phyloP scores from a whole-genome alignment of 2,888 invertebrate species.

The Parnassius apollo region DNA sequence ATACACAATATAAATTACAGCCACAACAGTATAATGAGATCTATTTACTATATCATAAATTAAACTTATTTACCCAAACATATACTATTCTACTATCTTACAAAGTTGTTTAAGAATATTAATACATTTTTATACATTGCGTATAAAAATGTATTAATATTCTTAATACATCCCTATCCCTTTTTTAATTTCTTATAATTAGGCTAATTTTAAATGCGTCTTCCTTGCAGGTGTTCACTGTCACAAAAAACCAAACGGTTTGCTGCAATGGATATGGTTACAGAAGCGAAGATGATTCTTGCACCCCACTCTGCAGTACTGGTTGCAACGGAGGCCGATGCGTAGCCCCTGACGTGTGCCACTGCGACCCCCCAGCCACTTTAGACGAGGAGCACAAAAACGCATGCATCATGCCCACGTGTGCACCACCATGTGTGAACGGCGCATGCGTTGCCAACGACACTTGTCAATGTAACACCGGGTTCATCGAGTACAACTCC shows the following conservation, averaged over 20 bases:
- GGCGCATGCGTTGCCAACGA: conserved; percentile 54
- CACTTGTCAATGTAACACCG: conserved; percentile 52
- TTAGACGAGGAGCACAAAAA: conserved; percentile 52
- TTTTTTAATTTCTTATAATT: too few relatives aligned
- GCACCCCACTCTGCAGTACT: conserved; percentile 72
- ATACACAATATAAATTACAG: too few relatives aligned
- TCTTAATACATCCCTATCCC: too few relatives aligned
- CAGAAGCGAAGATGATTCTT: conserved; percentile 50
- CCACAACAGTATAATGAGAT: too few relatives aligned
- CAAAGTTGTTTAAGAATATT: too few relatives aligned
- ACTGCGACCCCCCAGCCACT: conserved; percentile 52
- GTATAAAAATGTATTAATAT: too few relatives aligned
- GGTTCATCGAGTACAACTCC: conserved; percentile 47
- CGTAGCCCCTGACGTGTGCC: conserved; percentile 57
- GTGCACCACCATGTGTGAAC: conserved; percentile 56
- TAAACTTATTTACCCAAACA: too few relatives aligned
- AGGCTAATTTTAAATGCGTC: too few relatives aligned
- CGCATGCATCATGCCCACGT: conserved; percentile 52
- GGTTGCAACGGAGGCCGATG: conserved; percentile 72
- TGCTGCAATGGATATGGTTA: conserved; percentile 72
- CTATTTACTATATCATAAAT: too few relatives aligned
- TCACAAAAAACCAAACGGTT: conserved; percentile 47
- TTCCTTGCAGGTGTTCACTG: conserved; percentile 50
- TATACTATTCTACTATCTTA: too few relatives aligned
- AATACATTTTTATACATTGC: too few relatives aligned